Evolutionary conservation across 1,140 invertebrate species (phyloP), one percentile per base, ranked within the genome.

Genomic region (Apocrypta bakeri): DNA sequence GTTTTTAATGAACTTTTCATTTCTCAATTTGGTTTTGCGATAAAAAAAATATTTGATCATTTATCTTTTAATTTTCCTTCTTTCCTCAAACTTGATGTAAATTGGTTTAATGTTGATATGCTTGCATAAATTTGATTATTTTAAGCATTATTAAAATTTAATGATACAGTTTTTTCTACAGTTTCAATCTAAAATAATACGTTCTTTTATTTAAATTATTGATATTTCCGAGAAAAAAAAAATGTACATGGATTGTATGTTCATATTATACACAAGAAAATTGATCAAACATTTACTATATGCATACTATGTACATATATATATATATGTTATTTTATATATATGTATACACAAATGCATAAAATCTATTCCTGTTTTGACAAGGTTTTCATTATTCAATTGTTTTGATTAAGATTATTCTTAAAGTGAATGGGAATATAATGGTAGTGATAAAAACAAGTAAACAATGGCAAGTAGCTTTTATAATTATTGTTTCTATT

Each of bases 1-100:
- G n/a, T n/a, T n/a, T n/a, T n/a, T n/a, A n/a, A n/a, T 37, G 33
- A 37, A 1, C 25, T 73, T 21, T 8, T 42, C 25, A 73, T 56
- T 56, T 56, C 48, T 21, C n/a, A 31, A 73, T 73, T n/a, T n/a
- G n/a, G n/a, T n/a, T n/a, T n/a, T n/a, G n/a, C n/a, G n/a, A n/a
- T n/a, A n/a, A n/a, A n/a, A n/a, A n/a, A n/a, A n/a, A n/a, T 73
- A 71, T 48, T n/a, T 33, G 24, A 24, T 42, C 37, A 42, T 33
- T 73, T 42, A 25, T 73, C 37, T 73, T 11, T 40, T 11, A 73
- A 73, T 42, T 40, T 73, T 24, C 21, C 37, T 73, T n/a, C 37
- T 42, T 24, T 27, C 37, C 24, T 25, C 21, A 37, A 29, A 71
- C 29, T 71, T 71, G 2, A 4, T 71, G 7, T 73, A 29, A 24